Percentiles rank a stretch among this genome's conserved stretches.
Conservation (phyloP, 2,113 vertebrate genomes). For the Tenebrosternarchus preto region DNA sequence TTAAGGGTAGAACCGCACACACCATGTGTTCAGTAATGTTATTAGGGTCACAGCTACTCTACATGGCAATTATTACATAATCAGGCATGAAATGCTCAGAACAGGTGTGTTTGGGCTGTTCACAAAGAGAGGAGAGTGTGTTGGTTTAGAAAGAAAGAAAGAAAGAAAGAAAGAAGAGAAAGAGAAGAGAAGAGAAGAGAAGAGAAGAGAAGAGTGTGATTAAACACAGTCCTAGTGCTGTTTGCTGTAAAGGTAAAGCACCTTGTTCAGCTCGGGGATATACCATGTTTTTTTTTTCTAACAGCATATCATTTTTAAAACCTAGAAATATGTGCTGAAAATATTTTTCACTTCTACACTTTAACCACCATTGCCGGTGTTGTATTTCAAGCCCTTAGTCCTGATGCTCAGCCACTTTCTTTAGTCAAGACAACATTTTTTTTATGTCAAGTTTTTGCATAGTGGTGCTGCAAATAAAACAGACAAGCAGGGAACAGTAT, state of each 20-base stretch:
- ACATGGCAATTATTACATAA: constrained; percentile 33
- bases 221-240: no score
- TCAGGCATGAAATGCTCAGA: constrained; percentile 28
- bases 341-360: no score
- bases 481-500: background rate
- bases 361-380: background rate
- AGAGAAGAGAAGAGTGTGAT: no score
- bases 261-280: no score
- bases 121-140: background rate
- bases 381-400: background rate
- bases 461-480: background rate
- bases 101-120: constrained; percentile 35
- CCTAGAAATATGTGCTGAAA: no score
- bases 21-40: constrained; percentile 16
- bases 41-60: background rate
- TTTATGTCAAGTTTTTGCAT: background rate
- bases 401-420: background rate
- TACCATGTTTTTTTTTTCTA: no score
- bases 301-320: no score
- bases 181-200: no score
- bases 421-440: background rate
- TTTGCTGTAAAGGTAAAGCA: no score
- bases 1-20: background rate
- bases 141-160: background rate
- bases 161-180: background rate